phyloP scores from a whole-genome alignment of 1,140 invertebrate genomes.

The Chironomus striatipennis region DNA sequence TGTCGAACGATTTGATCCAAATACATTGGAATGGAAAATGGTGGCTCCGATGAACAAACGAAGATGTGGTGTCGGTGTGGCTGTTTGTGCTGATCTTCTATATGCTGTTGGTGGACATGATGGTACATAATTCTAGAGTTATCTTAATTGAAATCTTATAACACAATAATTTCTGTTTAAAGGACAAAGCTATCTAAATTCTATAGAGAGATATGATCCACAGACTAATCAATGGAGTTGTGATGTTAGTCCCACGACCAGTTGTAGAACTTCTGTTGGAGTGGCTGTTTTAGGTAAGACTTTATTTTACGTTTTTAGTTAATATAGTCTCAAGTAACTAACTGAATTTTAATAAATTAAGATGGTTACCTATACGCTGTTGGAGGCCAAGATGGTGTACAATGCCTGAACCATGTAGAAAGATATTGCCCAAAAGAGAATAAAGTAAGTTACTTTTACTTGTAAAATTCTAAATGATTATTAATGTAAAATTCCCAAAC shows the following conservation, averaged over 20 bases:
- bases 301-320: no score
- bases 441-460: constrained; percentile 43
- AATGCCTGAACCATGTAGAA: constrained; percentile 84
- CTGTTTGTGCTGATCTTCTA: constrained; percentile 90
- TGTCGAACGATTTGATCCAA: constrained; percentile 94
- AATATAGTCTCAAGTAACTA: no score
- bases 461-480: no score
- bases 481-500: neutral
- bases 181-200: constrained; percentile 91
- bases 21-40: constrained; percentile 96
- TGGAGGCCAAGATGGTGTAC: constrained; percentile 94
- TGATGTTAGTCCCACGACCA: constrained; percentile 95
- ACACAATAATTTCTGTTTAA: no score
- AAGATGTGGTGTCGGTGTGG: constrained; percentile 94
- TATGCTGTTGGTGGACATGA: constrained; percentile 97
- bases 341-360: no score
- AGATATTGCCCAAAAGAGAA: constrained; percentile 96
- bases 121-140: constrained; percentile 44
- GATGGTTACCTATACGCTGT: constrained; percentile 86
- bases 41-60: constrained; percentile 95
- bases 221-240: constrained; percentile 97
- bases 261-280: constrained; percentile 93
- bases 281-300: constrained; percentile 72
- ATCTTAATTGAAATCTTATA: no score
- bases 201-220: constrained; percentile 88